Base-by-base conservation (phyloP, 2,888 invertebrate species). In the Eristalinus aeneus region DNA sequence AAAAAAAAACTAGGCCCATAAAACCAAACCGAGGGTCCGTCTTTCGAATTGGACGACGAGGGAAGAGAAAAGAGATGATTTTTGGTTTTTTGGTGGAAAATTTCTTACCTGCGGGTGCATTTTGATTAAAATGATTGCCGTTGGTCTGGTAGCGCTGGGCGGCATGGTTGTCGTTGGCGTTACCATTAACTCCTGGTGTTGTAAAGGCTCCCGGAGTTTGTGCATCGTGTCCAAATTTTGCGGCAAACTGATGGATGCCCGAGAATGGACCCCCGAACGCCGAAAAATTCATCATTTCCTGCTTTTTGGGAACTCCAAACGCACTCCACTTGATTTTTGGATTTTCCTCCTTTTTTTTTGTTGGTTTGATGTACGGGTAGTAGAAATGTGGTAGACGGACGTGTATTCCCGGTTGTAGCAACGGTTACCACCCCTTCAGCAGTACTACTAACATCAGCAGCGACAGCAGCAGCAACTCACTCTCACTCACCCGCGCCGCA, bases 121-220 rank as follows among this genome's bases (percentile, higher is more conserved):
- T 92, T 89, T 92, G 93, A 89, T 92, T 92, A 89, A 93, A 93
- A 89, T 93, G 92, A 90, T 93, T 93, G 89, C 92, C 92, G 90
- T 92, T 92, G 88, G 92, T 92, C 88, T 93, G 93, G 90, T 93
- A 93, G 86, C 93, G 92, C 88, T 92, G 92, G 88, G 91, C 90
- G 88, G 91, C 90, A 91, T 93, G 93, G 90, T 92, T 92, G 87
- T 91, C 91, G 88, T 90, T 90, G 80, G 88, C 89, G 84, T 91
- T 90, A 67, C 90, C 90, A 84, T 90, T 90, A 58, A 90, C 88
- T 71, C 91, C 91, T 87, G 92, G 92, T 88, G 92, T 91, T 61
- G 91, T 90, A 88, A 92, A 92, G 73, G 92, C 92, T 73, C 92
- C 93, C 88, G 91, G 90, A 86, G 91, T 90, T 89, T 92, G 92